These are phyloP conservation scores for Grus americana DNA, from an alignment of 2,113 vertebrate species.

Conservation along the genomic window DNA sequence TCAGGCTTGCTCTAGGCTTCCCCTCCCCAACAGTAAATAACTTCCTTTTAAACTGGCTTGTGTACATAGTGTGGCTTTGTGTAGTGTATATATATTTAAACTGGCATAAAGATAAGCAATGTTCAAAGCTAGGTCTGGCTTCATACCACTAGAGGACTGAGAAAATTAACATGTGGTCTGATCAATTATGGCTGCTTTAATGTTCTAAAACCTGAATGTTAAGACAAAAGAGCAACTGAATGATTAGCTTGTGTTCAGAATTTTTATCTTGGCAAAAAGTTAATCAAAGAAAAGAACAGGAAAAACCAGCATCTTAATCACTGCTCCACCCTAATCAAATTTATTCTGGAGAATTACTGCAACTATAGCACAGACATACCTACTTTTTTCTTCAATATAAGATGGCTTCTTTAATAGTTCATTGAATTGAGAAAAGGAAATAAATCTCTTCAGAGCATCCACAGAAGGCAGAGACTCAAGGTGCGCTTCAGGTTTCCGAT, in stretches of 20 bases:
- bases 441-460: conserved; percentile 66
- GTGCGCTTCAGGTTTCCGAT: conserved; percentile 18
- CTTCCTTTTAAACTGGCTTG: not conserved
- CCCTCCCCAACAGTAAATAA: not conserved
- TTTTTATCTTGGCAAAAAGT: not conserved
- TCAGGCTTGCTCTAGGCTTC: not conserved
- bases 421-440: conserved; percentile 70
- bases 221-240: not conserved
- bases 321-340: not conserved
- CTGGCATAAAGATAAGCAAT: not conserved
- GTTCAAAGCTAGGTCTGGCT: not conserved
- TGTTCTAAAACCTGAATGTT: not conserved
- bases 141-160: not conserved
- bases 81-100: not conserved
- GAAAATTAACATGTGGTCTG: not conserved
- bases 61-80: not conserved
- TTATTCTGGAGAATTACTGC: not conserved
- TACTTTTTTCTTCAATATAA: conserved; percentile 36
- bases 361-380: conserved; percentile 52
- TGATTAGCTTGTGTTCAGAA: not conserved
- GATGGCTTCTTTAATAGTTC: conserved; percentile 80
- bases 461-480: conserved; percentile 67
- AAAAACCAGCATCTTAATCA: not conserved
- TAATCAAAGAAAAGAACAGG: not conserved
- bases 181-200: not conserved